Evolutionary conservation across 2,113 vertebrate species (phyloP), one percentile per base, ranked within the genome.

Genomic region (Opisthocomus hoazin): DNA sequence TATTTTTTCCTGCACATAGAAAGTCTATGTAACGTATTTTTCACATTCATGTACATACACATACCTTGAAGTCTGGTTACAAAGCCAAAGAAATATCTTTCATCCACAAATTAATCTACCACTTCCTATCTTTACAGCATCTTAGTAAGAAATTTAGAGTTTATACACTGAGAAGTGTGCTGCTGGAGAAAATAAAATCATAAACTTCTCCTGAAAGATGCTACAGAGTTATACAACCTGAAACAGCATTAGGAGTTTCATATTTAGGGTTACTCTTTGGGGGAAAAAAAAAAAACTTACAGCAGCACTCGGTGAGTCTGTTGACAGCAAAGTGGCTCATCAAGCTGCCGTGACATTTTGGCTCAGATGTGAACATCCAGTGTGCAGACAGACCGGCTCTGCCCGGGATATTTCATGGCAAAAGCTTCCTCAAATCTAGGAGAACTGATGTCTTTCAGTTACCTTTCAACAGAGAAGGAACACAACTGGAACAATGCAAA

Each of bases 321-420:
- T 5, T 61, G 54, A n/a, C 22, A 30, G 39, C n/a, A 19, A 4
- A 60, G 29, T 13, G 0, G 7, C 18, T 51, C 50, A 46, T 11
- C 24, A 16, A 43, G 15, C 24, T 21, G 39, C 23, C 16, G 21
- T 46, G 23, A 50, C 11, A 10, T 1, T 0, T 13, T 39, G 29
- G 12, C 46, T 87, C 20, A 66, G 32, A 66, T 22, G 14, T 2
- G 17, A 43, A 65, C 0, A 1, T 22, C 45, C 54, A n/a, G 4
- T 1, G 0, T 26, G n/a, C 32, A 39, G 23, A 74, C 14, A 64
- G 21, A 80, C 10, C 0, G 0, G 22, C 5, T 14, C 18, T 61
- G 23, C 30, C 12, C 19, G 43, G 10, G 34, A 36, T 5, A 46
- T 6, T 58, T 68, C 32, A 63, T 5, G 27, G 19, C 21, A 58